A percentile compares a stretch with the other conserved stretches of the same genome.
phyloP scores from a whole-genome alignment of 1,140 invertebrate species.

The Leptinotarsa lineolata region DNA sequence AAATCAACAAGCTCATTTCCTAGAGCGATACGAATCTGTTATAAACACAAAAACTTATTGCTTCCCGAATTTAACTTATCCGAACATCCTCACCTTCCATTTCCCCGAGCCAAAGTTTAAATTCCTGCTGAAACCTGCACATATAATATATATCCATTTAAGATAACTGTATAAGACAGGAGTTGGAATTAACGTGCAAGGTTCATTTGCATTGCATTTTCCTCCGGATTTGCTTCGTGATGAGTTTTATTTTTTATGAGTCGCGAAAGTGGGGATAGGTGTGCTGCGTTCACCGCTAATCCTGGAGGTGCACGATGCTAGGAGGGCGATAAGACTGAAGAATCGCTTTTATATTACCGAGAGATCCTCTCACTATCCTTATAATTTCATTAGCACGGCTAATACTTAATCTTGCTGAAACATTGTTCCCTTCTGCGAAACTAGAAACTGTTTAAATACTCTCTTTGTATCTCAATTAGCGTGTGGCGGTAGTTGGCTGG shows the following conservation, averaged over 20 bases:
- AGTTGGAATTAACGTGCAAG: slow-evolving; percentile 32
- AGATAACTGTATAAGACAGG: slow-evolving; percentile 39
- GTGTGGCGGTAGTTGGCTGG: background rate
- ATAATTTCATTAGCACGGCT: slow-evolving; percentile 34
- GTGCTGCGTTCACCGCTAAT: slow-evolving; percentile 30
- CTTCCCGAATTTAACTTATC: slow-evolving; percentile 13
- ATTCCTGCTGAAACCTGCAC: slow-evolving; percentile 22
- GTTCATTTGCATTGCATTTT: slow-evolving; percentile 45
- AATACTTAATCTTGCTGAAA: slow-evolving; percentile 32
- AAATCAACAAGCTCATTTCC: slow-evolving; percentile 16
- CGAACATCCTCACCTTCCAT: background rate
- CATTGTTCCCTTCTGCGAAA: slow-evolving; percentile 21
- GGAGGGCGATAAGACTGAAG: slow-evolving; percentile 32
- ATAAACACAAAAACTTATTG: slow-evolving; percentile 13
- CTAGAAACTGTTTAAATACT: slow-evolving; percentile 23
- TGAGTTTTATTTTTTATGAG: slow-evolving; percentile 45
- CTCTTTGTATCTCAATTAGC: slow-evolving; percentile 23
- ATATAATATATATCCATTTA: slow-evolving; percentile 33
- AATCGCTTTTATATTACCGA: slow-evolving; percentile 30
- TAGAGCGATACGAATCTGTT: background rate
- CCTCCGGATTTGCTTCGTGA: slow-evolving; percentile 40
- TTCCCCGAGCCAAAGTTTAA: slow-evolving; percentile 11
- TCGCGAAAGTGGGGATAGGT: slow-evolving; percentile 21
- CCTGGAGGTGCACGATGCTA: slow-evolving; percentile 33
- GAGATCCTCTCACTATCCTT: slow-evolving; percentile 22